Base-by-base conservation (phyloP, 2,113 vertebrate species). In the Bucco capensis region DNA sequence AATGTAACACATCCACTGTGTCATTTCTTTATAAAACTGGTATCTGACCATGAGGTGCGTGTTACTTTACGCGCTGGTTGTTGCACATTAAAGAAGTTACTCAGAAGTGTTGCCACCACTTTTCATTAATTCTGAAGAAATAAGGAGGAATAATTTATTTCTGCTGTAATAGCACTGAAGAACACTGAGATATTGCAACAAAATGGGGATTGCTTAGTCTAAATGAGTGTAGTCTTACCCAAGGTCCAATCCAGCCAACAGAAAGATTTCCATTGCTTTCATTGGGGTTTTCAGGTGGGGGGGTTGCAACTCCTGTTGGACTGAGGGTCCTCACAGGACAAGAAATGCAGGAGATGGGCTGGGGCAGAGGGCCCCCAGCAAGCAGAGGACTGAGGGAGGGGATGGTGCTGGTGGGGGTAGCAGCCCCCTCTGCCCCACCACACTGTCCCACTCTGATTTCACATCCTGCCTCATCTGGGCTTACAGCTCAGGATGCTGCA, bases 1-100 rank as follows among this genome's bases (percentile, higher is more conserved):
- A 95, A 76, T n/a, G 28, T 96, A 93, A 94, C 69, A 88, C 91
- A 54, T 62, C 77, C 89, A 72, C 42, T 5, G 47, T 90, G 94
- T 96, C 60, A 80, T 88, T 94, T 96, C 92, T 95, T 89, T 95
- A 91, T 67, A 82, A 65, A 94, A 93, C 12, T 42, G 80, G 84
- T 95, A 91, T 92, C 79, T 93, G 79, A 72, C 58, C 80, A 54
- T 90, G 85, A 94, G 90, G 91, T 80, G 93, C 54, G 89, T 58
- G 89, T 94, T 95, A 86, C 60, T 95, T 96, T 94, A 58, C 53
- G 14, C 95, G 91, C 88, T 38, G 21, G 92, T 93, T 97, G 90
- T 88, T 96, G 93, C 92, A 93, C 94, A 96, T 97, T 97, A 97
- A 95, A 97, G 93, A 94, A 30, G 65, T 95, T 93, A 76, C 89